Conservation (phyloP, 1,140 invertebrate species). For the Microplitis demolitor region DNA sequence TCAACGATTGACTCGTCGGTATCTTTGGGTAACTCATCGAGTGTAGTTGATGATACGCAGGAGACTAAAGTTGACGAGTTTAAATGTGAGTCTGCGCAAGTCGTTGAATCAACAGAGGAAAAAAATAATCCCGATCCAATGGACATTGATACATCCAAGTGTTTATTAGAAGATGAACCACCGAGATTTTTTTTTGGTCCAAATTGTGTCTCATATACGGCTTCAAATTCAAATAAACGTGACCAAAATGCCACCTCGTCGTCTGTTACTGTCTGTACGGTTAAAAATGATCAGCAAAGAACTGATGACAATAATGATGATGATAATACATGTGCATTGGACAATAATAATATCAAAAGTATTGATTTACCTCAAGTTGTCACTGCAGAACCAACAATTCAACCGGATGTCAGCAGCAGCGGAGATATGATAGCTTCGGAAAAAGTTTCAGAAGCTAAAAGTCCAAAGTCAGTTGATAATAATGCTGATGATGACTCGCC, state of each 20-base stretch:
- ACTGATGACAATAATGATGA: neutral
- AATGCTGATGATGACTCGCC: neutral
- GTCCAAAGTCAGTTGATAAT: neutral
- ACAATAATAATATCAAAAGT: conserved; percentile 25
- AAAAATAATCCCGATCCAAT: neutral
- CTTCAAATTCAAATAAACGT: conserved; percentile 27
- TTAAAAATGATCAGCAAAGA: neutral
- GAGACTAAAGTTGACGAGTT: neutral
- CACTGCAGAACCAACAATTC: neutral
- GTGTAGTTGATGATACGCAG: neutral
- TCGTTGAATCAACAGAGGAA: neutral
- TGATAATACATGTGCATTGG: neutral
- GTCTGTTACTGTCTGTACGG: neutral
- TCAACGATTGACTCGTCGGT: neutral
- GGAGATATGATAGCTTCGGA: too few species aligned
- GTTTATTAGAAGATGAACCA: conserved; percentile 28
- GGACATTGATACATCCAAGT: neutral
- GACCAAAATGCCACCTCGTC: neutral
- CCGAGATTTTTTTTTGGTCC: conserved; percentile 60
- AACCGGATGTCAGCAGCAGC: too few species aligned
- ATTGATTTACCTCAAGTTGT: neutral
- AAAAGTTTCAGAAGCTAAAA: neutral
- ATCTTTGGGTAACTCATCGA: neutral
- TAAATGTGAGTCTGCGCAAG: neutral
- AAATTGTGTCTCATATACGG: conserved; percentile 55